Conservation (phyloP, 2,888 invertebrate genomes). For the Mythimna pallens region DNA sequence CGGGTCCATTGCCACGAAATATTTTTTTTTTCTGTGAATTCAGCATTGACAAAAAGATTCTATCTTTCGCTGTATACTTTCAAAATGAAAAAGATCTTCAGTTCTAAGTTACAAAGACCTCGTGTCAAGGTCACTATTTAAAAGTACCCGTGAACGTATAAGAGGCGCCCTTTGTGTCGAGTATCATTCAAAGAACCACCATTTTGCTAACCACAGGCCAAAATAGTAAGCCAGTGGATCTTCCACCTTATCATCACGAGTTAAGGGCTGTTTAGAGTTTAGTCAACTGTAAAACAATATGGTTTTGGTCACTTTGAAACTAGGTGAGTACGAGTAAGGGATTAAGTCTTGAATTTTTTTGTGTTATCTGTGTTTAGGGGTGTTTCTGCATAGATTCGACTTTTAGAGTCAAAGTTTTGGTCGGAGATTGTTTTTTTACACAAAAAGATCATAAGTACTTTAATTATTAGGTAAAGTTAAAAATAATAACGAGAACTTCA, state of each 20-base stretch:
- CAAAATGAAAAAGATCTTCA: constrained; percentile 63
- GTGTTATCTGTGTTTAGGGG: constrained; percentile 32
- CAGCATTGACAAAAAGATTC: constrained; percentile 49
- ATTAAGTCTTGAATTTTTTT: constrained; percentile 58
- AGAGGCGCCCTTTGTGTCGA: constrained; percentile 63
- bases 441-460: too few species aligned
- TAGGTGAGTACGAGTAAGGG: constrained; percentile 58
- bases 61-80: constrained; percentile 48
- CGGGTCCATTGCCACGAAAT: constrained; percentile 12
- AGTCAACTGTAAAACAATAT: constrained; percentile 17
- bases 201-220: constrained; percentile 49
- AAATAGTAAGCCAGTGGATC: constrained; percentile 26
- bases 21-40: constrained; percentile 20
- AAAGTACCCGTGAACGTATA: constrained; percentile 62
- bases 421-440: neutral
- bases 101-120: constrained; percentile 57
- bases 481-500: neutral
- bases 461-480: neutral
- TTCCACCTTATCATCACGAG: constrained; percentile 22
- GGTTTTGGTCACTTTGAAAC: constrained; percentile 60
- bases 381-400: neutral
- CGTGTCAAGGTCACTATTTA: constrained; percentile 65
- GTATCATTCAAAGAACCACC: constrained; percentile 63
- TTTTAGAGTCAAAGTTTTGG: neutral
- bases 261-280: constrained; percentile 18